Base-by-base conservation (phyloP, 2,888 invertebrate species). In the Drosophila affinis region DNA sequence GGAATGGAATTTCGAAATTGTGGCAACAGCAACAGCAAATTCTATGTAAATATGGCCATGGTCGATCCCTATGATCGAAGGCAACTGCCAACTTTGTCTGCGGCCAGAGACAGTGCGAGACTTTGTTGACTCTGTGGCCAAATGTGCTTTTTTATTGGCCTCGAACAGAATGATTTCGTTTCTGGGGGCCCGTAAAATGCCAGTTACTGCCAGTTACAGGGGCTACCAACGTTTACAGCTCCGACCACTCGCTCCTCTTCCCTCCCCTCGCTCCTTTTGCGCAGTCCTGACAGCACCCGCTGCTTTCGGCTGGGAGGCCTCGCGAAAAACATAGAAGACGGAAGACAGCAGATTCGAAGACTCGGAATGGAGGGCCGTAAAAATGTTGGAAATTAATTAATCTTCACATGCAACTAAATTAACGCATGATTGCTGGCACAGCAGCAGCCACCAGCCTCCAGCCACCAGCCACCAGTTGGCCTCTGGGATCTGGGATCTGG, bases 401-500 rank as follows among this genome's bases (percentile, higher is more conserved):
- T 86, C 86, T 83, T 86, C 80, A 73, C 86, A 89, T 89, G 86
- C 89, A 86, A 88, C 86, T 89, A 89, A 86, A 86, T 86, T 86
- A 86, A 89, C 86, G 89, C 85, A 85, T 79, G 88, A 83, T 86
- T 86, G 83, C 88, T 64, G 79, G 64, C 65, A 75, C 56, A 52
- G 69, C 49, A 72, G 68, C 76, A 54, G 70, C 60, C 27, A 9
- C 27, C 27, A 39, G 14, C 32, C 47, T 32, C 58, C 29, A 72
- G 61, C 45, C 39, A n/a, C 54, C 44, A 39, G 34, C 60, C 45
- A 39, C 1, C 34, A 48, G 44, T 3, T 54, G n/a, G 18, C 39
- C 34, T 21, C 54, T 24, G 32, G 21, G 24, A 54, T 54, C 51
- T 29, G 29, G 21, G 21, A 18, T 21, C 48, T 21, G 5, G 21